Percentiles rank a stretch among this genome's conserved stretches.
Conservation (phyloP, 2,113 vertebrate genomes). For the Malurus alboscapulatus region DNA sequence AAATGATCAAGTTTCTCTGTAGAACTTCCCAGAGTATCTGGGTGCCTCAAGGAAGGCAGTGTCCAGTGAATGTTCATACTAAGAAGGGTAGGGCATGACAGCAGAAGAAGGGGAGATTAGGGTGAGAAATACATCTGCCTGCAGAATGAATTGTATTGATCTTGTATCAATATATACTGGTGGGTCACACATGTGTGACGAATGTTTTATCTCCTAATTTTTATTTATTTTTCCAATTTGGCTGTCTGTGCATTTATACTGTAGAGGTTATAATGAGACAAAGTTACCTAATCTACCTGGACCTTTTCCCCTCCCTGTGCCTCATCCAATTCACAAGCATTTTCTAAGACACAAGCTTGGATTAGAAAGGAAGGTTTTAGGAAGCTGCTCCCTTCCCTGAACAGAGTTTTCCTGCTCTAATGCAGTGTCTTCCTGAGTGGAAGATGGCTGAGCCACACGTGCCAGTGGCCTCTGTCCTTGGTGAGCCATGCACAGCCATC, state of each 20-base stretch:
- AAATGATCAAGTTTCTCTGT: background rate
- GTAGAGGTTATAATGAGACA: background rate
- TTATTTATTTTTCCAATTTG: background rate
- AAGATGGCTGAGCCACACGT: background rate
- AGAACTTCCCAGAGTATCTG: background rate
- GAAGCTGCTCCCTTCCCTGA: background rate
- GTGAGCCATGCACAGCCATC: background rate
- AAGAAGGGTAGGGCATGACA: background rate
- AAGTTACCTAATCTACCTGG: background rate
- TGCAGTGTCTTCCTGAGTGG: fast-evolving
- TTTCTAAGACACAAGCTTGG: background rate
- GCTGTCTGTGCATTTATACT: background rate
- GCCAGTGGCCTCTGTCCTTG: background rate
- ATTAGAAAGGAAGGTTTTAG: background rate
- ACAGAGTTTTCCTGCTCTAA: fast-evolving
- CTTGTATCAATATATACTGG: background rate
- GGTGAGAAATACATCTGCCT: background rate
- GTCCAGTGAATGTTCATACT: background rate
- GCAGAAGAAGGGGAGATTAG: background rate
- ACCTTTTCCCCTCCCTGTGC: background rate
- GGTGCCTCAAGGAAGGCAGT: background rate
- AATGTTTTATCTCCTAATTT: background rate
- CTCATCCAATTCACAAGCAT: background rate
- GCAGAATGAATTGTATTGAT: background rate
- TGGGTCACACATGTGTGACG: background rate